Conservation (phyloP, 2,888 invertebrate genomes). For the Eristalis intricaria region DNA sequence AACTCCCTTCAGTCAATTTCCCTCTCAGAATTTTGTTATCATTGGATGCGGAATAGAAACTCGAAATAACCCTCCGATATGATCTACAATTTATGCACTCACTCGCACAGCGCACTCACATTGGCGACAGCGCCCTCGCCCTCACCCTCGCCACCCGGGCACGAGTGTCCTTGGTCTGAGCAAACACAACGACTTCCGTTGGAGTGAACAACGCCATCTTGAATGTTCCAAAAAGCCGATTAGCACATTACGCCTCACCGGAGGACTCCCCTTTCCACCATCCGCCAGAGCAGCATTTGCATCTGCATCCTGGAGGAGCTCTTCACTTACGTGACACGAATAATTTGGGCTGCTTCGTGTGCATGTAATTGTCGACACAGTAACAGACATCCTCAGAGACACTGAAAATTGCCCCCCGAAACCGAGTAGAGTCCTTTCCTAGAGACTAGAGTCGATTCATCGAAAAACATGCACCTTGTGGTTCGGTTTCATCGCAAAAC, state of each 20-base stretch:
- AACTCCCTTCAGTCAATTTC: not conserved
- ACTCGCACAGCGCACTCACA: not conserved
- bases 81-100: not conserved
- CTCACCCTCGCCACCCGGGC: not conserved
- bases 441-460: not conserved
- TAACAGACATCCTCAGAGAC: not conserved
- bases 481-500: not conserved
- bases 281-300: not conserved
- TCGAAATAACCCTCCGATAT: not conserved
- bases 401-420: not conserved
- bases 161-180: not conserved
- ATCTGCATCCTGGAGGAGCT: slow-evolving; percentile 5
- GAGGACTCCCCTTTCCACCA: not conserved
- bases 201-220: not conserved
- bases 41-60: not conserved
- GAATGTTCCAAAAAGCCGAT: not conserved
- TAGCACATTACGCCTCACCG: not conserved
- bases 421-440: not conserved
- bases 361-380: not conserved
- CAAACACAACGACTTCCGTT: not conserved
- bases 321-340: slow-evolving; percentile 5
- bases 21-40: not conserved
- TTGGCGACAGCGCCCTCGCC: not conserved
- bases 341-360: not conserved
- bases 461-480: not conserved